Conservation (phyloP, 2,113 vertebrate genomes). For the Jaculus jaculus region DNA sequence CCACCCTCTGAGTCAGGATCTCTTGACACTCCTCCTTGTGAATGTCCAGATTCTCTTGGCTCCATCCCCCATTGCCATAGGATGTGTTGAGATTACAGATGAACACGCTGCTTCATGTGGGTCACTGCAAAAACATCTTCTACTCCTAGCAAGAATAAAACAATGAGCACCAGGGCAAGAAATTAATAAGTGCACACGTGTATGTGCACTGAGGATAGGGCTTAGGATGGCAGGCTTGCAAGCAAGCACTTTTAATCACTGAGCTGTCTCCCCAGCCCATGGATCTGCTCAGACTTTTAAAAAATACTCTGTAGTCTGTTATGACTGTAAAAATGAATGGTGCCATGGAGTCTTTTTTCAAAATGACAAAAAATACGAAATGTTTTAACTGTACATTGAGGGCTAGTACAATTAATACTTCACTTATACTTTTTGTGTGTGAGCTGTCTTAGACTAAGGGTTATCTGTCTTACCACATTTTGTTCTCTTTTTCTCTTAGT, state of each 20-base stretch:
- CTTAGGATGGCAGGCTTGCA: too few relatives aligned
- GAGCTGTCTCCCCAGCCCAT: too few relatives aligned
- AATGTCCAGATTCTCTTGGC: too few relatives aligned
- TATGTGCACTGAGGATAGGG: too few relatives aligned
- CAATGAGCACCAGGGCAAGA: not conserved
- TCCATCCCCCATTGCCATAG: too few relatives aligned
- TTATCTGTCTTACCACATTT: not conserved
- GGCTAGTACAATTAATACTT: constrained; percentile 13
- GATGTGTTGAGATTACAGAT: too few relatives aligned
- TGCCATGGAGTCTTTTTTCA: not conserved
- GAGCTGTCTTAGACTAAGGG: not conserved
- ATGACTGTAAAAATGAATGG: not conserved
- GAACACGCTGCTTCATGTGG: too few relatives aligned
- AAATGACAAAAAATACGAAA: constrained; percentile 4
- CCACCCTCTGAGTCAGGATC: too few relatives aligned
- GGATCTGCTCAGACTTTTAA: not conserved
- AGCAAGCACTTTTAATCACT: too few relatives aligned
- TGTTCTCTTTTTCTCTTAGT: constrained; percentile 83
- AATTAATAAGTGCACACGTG: not conserved
- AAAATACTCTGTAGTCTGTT: not conserved
- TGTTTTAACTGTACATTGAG: not conserved
- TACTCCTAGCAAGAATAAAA: not conserved
- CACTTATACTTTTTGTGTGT: not conserved
- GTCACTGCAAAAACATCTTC: not conserved
- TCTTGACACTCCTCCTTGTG: too few relatives aligned